Conservation (phyloP, 2,797 vertebrate genomes). For the Sebastes hubbsi region DNA sequence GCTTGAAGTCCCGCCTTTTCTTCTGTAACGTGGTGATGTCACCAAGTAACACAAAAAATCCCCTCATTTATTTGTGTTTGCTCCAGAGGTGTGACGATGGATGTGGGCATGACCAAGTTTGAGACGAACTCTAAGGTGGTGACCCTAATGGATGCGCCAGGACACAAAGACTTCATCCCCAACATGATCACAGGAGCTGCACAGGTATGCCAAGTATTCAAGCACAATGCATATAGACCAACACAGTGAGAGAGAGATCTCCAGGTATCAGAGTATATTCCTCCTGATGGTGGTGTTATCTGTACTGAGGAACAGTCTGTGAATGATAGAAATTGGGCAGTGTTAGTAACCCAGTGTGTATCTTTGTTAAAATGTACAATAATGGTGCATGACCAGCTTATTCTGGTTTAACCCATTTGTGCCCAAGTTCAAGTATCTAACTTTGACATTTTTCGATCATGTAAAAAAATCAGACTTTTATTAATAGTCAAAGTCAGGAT, state of each 20-base stretch:
- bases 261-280: background rate
- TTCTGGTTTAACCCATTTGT: too few species aligned
- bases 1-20: too few species aligned
- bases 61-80: background rate
- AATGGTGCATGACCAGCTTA: background rate
- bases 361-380: background rate
- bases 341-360: background rate
- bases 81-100: conserved; percentile 97
- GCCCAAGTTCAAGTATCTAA: too few species aligned
- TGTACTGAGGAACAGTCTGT: background rate
- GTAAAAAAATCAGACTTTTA: too few species aligned
- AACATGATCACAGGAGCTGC: conserved; percentile 99
- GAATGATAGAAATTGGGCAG: background rate
- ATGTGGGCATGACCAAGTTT: conserved; percentile 99
- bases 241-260: background rate
- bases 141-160: conserved; percentile 98
- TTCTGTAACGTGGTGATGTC: too few species aligned
- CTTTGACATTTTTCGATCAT: too few species aligned
- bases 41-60: background rate
- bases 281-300: background rate
- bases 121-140: conserved; percentile 95
- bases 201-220: conserved; percentile 83
- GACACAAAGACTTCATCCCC: conserved; percentile 99
- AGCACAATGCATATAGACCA: background rate
- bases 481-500: too few species aligned